Base-by-base conservation (phyloP, 2,113 vertebrate species). In the Perccottus glenii region DNA sequence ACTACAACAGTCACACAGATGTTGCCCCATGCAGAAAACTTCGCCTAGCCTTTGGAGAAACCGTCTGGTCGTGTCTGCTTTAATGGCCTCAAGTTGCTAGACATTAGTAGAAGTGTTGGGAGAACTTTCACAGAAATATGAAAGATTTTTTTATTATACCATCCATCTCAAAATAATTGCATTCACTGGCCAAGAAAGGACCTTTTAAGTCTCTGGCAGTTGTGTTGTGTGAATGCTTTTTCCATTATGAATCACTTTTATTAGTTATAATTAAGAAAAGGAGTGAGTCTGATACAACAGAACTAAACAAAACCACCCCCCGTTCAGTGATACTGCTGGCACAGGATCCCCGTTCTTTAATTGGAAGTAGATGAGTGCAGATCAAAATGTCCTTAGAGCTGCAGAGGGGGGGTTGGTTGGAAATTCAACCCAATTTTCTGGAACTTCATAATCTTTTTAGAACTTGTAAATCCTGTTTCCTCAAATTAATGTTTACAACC, bases 161-260 rank as follows among this genome's bases (percentile, higher is more conserved):
- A 66, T 78, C 60, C 40, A 71, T 89, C 84, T 87, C 86, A 70
- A 89, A 87, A 77, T 87, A 89, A 89, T 90, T 87, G 78, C 48
- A 32, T 81, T 85, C 60, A 73, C 67, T 51, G 59, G 84, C 87
- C 87, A 91, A 85, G 68, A 86, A 75, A 75, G 70, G 62, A 83
- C 71, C 81, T 89, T 91, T 91, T 75, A 90, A 85, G 66, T 84
- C 67, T 76, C 68, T 88, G 81, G 80, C 86, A 82, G 60, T 75
- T 55, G 49, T 65, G 14, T 60, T 73, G 44, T 38, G 63, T 67
- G 62, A 73, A 79, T 69, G 72, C 60, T 82, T 88, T 89, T 90
- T 90, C 88, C 82, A 77, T 85, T 87, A 87, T 91, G 88, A 89
- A 89, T 91, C 84, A 89, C 85, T 91, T 92, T 87, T 92, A 85